Conservation (phyloP, 2,888 invertebrate genomes). For the Nomada fucata region DNA sequence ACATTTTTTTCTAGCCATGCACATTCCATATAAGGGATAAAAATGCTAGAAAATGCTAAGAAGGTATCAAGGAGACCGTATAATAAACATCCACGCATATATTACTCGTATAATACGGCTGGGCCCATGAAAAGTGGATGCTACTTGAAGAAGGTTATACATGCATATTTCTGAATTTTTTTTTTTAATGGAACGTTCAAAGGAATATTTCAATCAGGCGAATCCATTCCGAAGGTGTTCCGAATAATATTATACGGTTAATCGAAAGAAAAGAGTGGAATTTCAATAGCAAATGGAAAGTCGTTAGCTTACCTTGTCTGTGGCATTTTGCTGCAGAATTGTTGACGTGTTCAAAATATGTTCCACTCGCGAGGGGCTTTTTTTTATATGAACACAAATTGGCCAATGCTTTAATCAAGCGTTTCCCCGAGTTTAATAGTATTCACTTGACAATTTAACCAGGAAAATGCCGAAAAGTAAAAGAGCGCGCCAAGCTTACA, state of each 20-base stretch:
- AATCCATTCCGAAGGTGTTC: background rate
- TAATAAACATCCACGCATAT: background rate
- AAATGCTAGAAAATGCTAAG: background rate
- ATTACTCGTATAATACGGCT: constrained; percentile 20
- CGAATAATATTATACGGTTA: background rate
- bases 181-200: background rate
- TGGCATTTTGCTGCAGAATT: constrained; percentile 79
- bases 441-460: constrained; percentile 28
- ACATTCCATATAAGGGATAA: background rate
- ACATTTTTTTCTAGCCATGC: constrained; percentile 22
- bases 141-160: constrained; percentile 69
- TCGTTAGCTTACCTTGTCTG: constrained; percentile 80
- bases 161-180: constrained; percentile 43
- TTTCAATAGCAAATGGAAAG: constrained; percentile 60
- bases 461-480: constrained; percentile 64
- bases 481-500: constrained; percentile 74
- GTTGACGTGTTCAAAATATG: constrained; percentile 73
- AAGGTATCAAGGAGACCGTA: background rate
- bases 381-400: constrained; percentile 45
- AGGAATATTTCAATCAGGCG: background rate
- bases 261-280: constrained; percentile 20
- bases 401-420: constrained; percentile 13
- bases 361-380: constrained; percentile 31
- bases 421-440: constrained; percentile 20
- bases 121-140: constrained; percentile 3